Evolutionary conservation across 2,888 invertebrate genomes (phyloP), one percentile per base, ranked within the genome.

Genomic region (Lycocerus yunnanus): DNA sequence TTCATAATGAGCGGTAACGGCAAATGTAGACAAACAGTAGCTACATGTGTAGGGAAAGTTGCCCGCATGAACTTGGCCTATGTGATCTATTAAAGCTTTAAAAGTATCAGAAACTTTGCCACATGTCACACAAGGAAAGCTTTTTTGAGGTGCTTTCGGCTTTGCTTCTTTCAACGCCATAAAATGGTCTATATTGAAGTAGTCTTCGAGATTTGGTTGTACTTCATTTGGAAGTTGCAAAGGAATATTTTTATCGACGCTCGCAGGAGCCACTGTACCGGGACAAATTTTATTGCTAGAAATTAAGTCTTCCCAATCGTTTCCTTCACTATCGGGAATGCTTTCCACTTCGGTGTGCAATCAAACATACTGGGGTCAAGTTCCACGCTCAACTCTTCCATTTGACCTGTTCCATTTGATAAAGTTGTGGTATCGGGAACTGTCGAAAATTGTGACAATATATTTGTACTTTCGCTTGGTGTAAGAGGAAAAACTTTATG

Each of bases 371-470:
- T 83, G 1, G 86, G 86, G 75, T 86, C 86, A 21, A 86, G 83
- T 82, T 86, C 86, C 1, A 86, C 84, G 75, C 86, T 86, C 16
- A 86, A 79, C 77, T 86, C 86, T 78, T 86, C 86, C 43, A 2
- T 43, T 43, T 5, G n/a, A n/a, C 5, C n/a, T 43, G 43, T 8
- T n/a, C 43, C 43, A n/a, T 43, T 43, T 8, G n/a, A n/a, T 43
- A n/a, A 43, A n/a, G n/a, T 43, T n/a, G 2, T n/a, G 3, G 2
- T 13, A 8, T 43, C 13, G 0, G 43, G n/a, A 43, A 6, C 4
- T n/a, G 27, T n/a, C n/a, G n/a, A 13, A 5, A n/a, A 4, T 43
- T 43, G n/a, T n/a, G 43, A n/a, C n/a, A n/a, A n/a, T n/a, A n/a
- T n/a, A 43, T 43, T 43, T 43, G 43, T 43, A 43, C 43, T 43